phyloP scores from a whole-genome alignment of 2,113 vertebrate species.

The Gadus chalcogrammus region DNA sequence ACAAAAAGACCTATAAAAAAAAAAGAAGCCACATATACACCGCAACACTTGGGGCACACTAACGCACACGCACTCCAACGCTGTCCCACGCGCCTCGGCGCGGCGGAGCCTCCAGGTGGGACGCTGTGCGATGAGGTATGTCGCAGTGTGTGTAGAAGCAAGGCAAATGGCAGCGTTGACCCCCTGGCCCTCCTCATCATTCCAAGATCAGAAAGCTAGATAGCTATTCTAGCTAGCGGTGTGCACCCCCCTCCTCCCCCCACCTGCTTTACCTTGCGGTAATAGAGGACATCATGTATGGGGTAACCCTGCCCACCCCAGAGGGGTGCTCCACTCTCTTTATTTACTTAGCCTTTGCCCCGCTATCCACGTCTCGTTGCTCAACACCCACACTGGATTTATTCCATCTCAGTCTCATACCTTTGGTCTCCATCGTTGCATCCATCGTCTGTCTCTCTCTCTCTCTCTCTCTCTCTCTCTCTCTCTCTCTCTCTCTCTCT shows the following conservation, averaged over 20 bases:
- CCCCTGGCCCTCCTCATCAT: slow-evolving; percentile 30
- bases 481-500: too few relatives aligned
- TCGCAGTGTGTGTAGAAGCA: slow-evolving; percentile 38
- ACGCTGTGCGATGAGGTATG: slow-evolving; percentile 52
- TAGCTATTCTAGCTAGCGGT: background rate
- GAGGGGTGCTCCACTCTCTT: background rate
- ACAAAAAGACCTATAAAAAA: slow-evolving; percentile 1
- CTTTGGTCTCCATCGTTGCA: too few relatives aligned
- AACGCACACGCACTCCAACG: slow-evolving; percentile 13
- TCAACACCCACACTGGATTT: background rate
- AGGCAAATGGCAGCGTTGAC: slow-evolving; percentile 43
- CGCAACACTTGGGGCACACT: slow-evolving; percentile 11
- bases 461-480: too few relatives aligned
- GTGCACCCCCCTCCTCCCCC: background rate
- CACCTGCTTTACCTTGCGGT: background rate
- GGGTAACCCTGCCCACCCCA: background rate
- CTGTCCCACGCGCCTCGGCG: slow-evolving; percentile 58
- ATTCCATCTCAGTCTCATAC: background rate
- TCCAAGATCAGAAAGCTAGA: slow-evolving; percentile 6
- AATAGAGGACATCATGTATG: background rate
- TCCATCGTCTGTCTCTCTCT: too few relatives aligned
- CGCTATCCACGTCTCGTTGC: background rate
- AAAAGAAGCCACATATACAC: slow-evolving; percentile 45
- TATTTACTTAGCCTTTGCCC: slow-evolving; percentile 13
- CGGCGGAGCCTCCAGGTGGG: slow-evolving; percentile 69